Evolutionary conservation across 2,888 invertebrate species (phyloP).

Genomic region (Sthenelais limicola): DNA sequence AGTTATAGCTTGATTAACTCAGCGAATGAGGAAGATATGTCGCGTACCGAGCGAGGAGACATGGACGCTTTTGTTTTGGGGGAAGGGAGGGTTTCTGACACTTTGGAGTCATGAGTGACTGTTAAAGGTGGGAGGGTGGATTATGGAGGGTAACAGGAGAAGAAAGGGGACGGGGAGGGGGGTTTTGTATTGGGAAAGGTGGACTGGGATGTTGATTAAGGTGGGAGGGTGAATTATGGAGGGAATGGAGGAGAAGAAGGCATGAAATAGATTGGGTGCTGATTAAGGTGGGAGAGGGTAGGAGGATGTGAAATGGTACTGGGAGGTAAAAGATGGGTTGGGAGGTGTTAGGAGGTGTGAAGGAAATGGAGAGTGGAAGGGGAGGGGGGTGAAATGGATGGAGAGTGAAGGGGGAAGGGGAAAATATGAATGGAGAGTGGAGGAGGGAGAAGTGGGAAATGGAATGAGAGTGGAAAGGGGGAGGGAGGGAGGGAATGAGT

Average conservation of each 20-base stretch:
- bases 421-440: not conserved
- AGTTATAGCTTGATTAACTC: too few species aligned
- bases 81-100: not conserved
- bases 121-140: slow-evolving; percentile 3
- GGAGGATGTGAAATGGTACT: not conserved
- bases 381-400: not conserved
- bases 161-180: not conserved
- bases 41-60: not conserved
- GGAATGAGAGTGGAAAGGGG: not conserved
- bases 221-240: not conserved
- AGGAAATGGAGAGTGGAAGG: not conserved
- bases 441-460: not conserved
- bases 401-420: not conserved
- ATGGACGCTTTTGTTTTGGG: not conserved
- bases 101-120: not conserved
- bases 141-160: not conserved
- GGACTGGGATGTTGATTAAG: not conserved
- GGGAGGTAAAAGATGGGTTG: not conserved
- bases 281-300: not conserved
- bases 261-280: not conserved
- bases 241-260: not conserved
- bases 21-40: too few species aligned
- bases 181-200: not conserved
- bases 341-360: not conserved
- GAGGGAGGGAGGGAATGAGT: not conserved